A percentile compares a stretch with the other conserved stretches of the same genome.
Conservation (phyloP, 2,888 invertebrate genomes). For the Plebejus anna region DNA sequence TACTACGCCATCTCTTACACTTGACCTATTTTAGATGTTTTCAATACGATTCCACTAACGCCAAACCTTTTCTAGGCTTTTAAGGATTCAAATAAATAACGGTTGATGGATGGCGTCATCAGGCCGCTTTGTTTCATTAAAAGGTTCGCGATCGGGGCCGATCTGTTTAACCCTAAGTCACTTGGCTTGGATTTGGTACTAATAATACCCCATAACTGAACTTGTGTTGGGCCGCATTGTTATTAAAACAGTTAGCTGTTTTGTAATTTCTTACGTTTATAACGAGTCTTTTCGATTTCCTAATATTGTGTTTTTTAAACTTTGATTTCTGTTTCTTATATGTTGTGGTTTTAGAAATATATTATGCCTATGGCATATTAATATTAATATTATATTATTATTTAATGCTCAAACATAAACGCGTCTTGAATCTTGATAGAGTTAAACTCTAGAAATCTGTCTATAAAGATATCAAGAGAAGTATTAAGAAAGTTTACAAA, state of each 20-base stretch:
- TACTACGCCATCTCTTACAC: neutral
- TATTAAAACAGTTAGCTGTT: neutral
- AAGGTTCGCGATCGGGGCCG: conserved; percentile 4
- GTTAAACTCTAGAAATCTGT: no score
- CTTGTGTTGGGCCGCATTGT: neutral
- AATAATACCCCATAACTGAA: neutral
- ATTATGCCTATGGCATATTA: no score
- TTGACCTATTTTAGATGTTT: neutral
- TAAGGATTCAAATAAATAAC: conserved; percentile 9
- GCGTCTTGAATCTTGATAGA: no score
- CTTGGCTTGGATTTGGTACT: neutral
- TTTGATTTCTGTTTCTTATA: neutral
- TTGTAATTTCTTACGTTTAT: neutral
- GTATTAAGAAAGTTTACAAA: no score
- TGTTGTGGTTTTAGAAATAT: no score
- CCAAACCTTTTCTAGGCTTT: neutral
- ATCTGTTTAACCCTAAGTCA: neutral
- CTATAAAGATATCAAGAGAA: no score
- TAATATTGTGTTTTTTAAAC: neutral
- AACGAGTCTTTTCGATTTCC: no score
- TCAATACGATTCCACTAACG: neutral
- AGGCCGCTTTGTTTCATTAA: conserved; percentile 9
- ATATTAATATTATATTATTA: no score
- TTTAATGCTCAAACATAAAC: no score
- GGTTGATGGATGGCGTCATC: conserved; percentile 10